Conservation (phyloP, 2,888 invertebrate genomes). For the Erynnis tages region DNA sequence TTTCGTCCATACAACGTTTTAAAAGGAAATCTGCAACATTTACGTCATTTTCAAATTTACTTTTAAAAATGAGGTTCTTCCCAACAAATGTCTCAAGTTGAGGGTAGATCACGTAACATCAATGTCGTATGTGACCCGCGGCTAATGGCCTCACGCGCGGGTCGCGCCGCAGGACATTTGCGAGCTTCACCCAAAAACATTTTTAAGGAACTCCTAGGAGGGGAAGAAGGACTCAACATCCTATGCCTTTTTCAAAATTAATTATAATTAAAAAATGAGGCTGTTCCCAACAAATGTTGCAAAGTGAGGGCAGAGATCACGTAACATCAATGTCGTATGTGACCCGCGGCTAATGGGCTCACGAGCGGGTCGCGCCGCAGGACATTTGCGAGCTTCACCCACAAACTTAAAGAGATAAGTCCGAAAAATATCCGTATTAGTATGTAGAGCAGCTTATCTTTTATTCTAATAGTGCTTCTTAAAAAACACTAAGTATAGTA, state of each 20-base stretch:
- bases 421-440: background rate
- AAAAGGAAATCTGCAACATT: too few relatives aligned
- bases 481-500: too few relatives aligned
- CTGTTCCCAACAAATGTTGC: constrained; percentile 21
- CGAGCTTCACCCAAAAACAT: constrained; percentile 8
- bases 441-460: constrained; percentile 4
- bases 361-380: constrained; percentile 16
- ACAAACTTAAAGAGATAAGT: constrained; percentile 20
- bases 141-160: constrained; percentile 22
- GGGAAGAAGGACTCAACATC: too few relatives aligned
- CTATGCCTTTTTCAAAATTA: too few relatives aligned
- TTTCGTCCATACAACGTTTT: too few relatives aligned
- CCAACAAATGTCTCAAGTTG: constrained; percentile 21
- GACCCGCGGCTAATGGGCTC: constrained; percentile 25
- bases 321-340: constrained; percentile 24
- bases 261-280: constrained; percentile 3
- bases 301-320: constrained; percentile 18
- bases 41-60: too few relatives aligned
- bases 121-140: constrained; percentile 26
- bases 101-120: constrained; percentile 20
- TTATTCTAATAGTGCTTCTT: background rate
- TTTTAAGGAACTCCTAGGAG: too few relatives aligned
- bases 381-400: constrained; percentile 14
- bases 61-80: constrained; percentile 1
- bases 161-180: constrained; percentile 19